phyloP scores from a whole-genome alignment of 2,113 vertebrate genomes.

The Proterorhinus semilunaris region DNA sequence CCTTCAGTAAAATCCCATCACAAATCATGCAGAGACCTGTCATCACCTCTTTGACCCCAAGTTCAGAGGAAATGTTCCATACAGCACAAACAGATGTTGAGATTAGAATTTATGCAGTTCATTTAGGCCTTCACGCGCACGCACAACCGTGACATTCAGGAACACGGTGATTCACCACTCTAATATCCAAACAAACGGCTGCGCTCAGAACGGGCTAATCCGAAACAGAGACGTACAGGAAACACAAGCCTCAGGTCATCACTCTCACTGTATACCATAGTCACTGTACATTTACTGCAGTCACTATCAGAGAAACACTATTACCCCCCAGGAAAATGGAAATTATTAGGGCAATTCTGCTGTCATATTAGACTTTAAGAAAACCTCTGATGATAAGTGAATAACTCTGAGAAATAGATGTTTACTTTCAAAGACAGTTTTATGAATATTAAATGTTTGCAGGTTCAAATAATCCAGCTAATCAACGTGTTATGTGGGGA shows the following conservation, averaged over 20 bases:
- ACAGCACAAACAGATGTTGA: constrained; percentile 1
- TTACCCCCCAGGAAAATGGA: too few species aligned
- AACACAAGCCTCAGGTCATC: constrained; percentile 16
- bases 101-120: constrained; percentile 8
- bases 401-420: too few species aligned
- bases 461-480: constrained; percentile 7
- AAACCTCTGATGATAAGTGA: too few species aligned
- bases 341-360: too few species aligned
- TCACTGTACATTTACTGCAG: constrained; percentile 18
- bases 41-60: background rate
- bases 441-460: background rate
- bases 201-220: constrained; percentile 1
- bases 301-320: background rate
- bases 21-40: background rate
- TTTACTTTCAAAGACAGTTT: background rate
- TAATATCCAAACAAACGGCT: constrained; percentile 1
- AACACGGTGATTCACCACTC: constrained; percentile 4
- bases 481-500: background rate
- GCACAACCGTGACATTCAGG: constrained; percentile 5
- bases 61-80: constrained; percentile 1
- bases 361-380: too few species aligned
- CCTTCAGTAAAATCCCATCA: background rate
- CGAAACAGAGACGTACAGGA: background rate
- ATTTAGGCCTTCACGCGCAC: background rate
- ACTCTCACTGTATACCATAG: constrained; percentile 3